Conservation (phyloP, 2,888 invertebrate genomes). For the Orgyia antiqua region DNA sequence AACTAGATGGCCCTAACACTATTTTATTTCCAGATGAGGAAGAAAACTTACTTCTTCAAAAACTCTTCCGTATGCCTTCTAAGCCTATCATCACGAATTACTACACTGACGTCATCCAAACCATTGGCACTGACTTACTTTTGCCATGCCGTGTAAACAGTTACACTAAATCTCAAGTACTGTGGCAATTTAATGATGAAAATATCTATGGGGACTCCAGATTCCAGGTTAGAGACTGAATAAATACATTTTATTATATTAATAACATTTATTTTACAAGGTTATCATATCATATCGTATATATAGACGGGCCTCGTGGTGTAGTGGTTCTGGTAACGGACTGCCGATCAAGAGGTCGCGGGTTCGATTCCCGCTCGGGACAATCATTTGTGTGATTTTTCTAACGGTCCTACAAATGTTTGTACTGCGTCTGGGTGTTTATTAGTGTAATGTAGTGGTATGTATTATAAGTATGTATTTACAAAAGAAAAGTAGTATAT, state of each 20-base stretch:
- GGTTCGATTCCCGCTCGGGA: too few relatives aligned
- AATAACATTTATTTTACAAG: neutral
- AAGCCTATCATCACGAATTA: constrained; percentile 74
- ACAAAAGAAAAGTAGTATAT: too few relatives aligned
- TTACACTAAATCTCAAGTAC: constrained; percentile 78
- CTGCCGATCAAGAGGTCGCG: too few relatives aligned
- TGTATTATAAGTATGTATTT: too few relatives aligned
- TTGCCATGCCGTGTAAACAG: constrained; percentile 85
- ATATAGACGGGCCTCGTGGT: too few relatives aligned
- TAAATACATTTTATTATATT: neutral
- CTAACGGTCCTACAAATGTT: too few relatives aligned
- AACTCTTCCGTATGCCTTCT: constrained; percentile 53
- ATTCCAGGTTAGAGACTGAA: constrained; percentile 51
- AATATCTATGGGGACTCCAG: constrained; percentile 69
- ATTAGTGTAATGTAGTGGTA: too few relatives aligned
- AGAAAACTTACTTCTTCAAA: constrained; percentile 51
- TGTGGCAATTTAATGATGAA: constrained; percentile 81
- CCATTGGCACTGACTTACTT: constrained; percentile 78
- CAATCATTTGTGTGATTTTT: too few relatives aligned
- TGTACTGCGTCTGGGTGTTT: too few relatives aligned
- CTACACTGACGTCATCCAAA: constrained; percentile 73
- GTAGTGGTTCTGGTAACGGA: too few relatives aligned
- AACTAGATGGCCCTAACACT: constrained; percentile 9
- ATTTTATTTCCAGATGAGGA: constrained; percentile 31
- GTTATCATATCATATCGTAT: too few relatives aligned